phyloP scores from a whole-genome alignment of 2,888 invertebrate genomes.

The Plagodis pulveraria region DNA sequence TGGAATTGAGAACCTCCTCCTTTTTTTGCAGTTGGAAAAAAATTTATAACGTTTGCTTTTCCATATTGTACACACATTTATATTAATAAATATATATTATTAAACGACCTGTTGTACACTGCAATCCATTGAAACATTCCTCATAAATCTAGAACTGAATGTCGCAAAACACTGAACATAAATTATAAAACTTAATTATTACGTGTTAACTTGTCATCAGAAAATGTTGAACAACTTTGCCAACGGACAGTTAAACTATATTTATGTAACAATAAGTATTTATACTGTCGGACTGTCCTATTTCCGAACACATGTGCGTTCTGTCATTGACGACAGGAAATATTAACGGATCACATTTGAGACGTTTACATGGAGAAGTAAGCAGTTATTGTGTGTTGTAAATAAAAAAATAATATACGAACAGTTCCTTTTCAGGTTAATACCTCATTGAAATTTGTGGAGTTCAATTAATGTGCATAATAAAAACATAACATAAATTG shows the following conservation, averaged over 20 bases:
- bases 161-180: too few species aligned
- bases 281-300: conserved; percentile 31
- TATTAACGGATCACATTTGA: neutral
- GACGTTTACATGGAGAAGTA: neutral
- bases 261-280: conserved; percentile 24
- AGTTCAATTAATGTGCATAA: too few species aligned
- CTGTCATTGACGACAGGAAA: conserved; percentile 25
- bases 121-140: too few species aligned
- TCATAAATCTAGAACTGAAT: too few species aligned
- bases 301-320: conserved; percentile 31
- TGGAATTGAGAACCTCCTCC: too few species aligned
- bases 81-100: too few species aligned
- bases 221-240: conserved; percentile 4
- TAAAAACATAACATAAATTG: too few species aligned
- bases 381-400: neutral
- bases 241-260: conserved; percentile 27
- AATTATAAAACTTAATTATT: neutral
- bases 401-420: neutral
- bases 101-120: too few species aligned
- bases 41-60: too few species aligned
- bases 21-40: too few species aligned
- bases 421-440: neutral
- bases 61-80: too few species aligned
- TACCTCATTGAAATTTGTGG: too few species aligned
- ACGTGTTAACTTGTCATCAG: neutral